Base-by-base conservation (phyloP, 2,797 vertebrate genomes). In the Masticophis lateralis region DNA sequence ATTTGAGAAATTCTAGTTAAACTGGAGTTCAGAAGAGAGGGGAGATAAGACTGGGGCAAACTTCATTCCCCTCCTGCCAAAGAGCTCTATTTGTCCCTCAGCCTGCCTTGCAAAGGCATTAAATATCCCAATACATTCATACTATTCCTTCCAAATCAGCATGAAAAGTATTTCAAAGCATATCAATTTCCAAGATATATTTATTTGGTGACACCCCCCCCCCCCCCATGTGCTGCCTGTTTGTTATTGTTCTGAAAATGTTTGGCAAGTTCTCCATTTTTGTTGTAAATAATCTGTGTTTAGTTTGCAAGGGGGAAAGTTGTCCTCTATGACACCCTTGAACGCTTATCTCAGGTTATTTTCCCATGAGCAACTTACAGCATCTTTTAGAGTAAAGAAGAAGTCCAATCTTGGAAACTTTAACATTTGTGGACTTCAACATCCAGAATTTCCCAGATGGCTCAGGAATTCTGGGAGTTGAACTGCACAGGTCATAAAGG, bases 261-360 rank as follows among this genome's bases (percentile, higher is more conserved):
- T 91, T 91, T 66, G 18, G n/a, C 57, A 27, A 91, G 86, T 63
- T 51, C 56, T 10, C 79, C 14, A 0, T 88, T 61, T 13, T 2
- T 28, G 60, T 1, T 86, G 11, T 91, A 91, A 87, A 93, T 69
- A 89, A n/a, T 1, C 12, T 0, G 0, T 11, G 92, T 88, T 37
- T 32, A 90, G 93, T 89, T 61, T 83, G 27, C n/a, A 74, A 37
- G 18, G 20, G 37, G n/a, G 92, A 94, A 3, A 90, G 94, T 22
- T 32, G 61, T 16, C 8, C 8, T 91, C 43, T 9, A 0, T 47
- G 60, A 6, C 37, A 74, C 7, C 20, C 92, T 59, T 61, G 13
- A 61, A 8, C 47, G 5, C 55, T 47, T 43, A n/a, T 14, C 69
- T 60, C 28, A n/a, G 92, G 66, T n/a, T 91, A 91, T 22, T 32